Conservation (phyloP, 2,888 invertebrate species). For the Lypha dubia region DNA sequence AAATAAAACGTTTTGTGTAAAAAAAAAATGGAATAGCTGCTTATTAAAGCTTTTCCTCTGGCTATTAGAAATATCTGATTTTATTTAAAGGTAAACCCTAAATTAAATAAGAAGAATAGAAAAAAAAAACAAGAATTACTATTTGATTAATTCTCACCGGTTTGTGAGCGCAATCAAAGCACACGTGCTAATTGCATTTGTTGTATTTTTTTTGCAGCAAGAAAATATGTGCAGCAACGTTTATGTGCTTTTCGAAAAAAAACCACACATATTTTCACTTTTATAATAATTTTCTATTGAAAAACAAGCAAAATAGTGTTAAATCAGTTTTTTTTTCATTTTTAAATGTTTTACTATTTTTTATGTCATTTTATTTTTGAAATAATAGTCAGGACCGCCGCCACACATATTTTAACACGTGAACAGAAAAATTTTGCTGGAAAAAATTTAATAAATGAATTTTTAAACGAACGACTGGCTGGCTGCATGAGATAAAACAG, state of each 20-base stretch:
- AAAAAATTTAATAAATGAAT: background rate
- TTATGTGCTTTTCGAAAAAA: background rate
- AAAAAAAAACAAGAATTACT: background rate
- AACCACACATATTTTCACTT: background rate
- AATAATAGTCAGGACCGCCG: constrained; percentile 40
- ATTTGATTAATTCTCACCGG: background rate
- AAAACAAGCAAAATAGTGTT: background rate
- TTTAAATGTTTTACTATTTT: background rate
- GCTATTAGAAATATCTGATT: background rate
- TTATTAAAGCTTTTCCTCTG: background rate
- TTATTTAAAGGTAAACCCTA: background rate
- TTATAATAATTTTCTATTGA: background rate
- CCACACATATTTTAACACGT: constrained; percentile 52
- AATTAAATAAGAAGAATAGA: too few relatives aligned
- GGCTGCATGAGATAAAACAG: background rate
- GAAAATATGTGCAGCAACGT: background rate
- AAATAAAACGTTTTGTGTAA: too few relatives aligned
- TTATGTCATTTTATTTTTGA: background rate
- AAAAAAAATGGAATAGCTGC: too few relatives aligned
- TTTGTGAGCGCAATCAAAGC: background rate
- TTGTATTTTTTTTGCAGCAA: constrained; percentile 7
- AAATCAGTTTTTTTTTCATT: constrained; percentile 12
- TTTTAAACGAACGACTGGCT: background rate
- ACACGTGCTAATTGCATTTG: constrained; percentile 43
- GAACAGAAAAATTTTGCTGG: constrained; percentile 20